Evolutionary conservation across 1,140 invertebrate genomes (phyloP).

Genomic region (Andrena cerasifolii): DNA sequence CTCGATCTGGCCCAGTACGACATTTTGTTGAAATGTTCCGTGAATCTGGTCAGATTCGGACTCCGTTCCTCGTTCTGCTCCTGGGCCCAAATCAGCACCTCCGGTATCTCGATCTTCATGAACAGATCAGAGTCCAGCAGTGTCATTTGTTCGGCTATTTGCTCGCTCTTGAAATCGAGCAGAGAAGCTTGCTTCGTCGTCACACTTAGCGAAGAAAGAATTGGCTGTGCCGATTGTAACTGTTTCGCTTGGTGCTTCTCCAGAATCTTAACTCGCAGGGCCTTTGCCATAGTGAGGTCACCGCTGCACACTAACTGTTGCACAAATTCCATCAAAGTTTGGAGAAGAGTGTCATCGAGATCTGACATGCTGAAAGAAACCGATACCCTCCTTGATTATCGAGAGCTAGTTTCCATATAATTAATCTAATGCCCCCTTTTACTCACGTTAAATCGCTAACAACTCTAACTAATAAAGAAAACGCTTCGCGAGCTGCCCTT

Average conservation of each 20-base stretch:
- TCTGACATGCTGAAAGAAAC: slow-evolving; percentile 88
- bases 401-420: background rate
- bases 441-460: slow-evolving; percentile 97
- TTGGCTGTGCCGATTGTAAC: slow-evolving; percentile 80
- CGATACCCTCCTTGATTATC: background rate
- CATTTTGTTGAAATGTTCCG: slow-evolving; percentile 99
- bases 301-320: slow-evolving; percentile 94
- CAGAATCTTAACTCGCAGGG: slow-evolving; percentile 93
- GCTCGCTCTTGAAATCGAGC: slow-evolving; percentile 95
- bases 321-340: slow-evolving; percentile 94
- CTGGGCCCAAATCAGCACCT: slow-evolving; percentile 97
- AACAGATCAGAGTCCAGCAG: slow-evolving; percentile 97
- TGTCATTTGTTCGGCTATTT: slow-evolving; percentile 99
- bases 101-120: slow-evolving; percentile 97
- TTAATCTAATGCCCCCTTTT: background rate
- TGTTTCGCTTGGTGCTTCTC: slow-evolving; percentile 92
- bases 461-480: slow-evolving; percentile 94
- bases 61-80: slow-evolving; percentile 98
- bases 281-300: slow-evolving; percentile 93
- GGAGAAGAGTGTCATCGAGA: slow-evolving; percentile 88
- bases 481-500: slow-evolving; percentile 92
- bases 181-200: slow-evolving; percentile 87
- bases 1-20: slow-evolving; percentile 92
- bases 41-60: slow-evolving; percentile 98
- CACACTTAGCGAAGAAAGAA: slow-evolving; percentile 80